Conservation (phyloP, 2,113 vertebrate species). For the Hippocampus abdominalis region DNA sequence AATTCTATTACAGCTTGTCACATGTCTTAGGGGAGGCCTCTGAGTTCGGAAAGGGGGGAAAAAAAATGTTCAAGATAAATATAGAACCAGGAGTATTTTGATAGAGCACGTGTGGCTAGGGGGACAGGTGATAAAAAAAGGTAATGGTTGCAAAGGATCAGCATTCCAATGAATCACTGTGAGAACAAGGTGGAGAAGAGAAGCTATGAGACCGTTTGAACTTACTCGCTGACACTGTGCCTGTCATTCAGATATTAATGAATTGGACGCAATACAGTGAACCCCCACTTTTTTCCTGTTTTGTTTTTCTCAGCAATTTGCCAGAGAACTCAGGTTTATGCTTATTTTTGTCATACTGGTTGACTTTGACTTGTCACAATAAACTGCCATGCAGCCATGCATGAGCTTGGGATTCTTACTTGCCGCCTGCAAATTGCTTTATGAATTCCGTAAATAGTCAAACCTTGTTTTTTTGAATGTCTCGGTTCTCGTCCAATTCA, state of each 20-base stretch:
- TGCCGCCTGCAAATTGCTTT: too few relatives aligned
- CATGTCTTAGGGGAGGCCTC: constrained; percentile 43
- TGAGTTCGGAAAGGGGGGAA: constrained; percentile 12
- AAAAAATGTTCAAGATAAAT: constrained; percentile 42
- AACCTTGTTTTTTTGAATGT: too few relatives aligned
- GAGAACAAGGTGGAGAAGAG: constrained; percentile 23
- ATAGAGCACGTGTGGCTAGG: constrained; percentile 42
- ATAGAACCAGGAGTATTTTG: constrained; percentile 47
- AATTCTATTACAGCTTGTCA: constrained; percentile 65
- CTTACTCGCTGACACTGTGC: constrained; percentile 11
- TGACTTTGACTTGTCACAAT: too few relatives aligned
- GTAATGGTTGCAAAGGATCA: constrained; percentile 55
- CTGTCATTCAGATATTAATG: constrained; percentile 8
- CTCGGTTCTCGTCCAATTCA: too few relatives aligned
- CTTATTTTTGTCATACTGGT: too few relatives aligned
- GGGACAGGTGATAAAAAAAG: constrained; percentile 51
- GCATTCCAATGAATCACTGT: constrained; percentile 60
- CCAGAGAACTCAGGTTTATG: too few relatives aligned
- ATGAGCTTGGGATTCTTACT: too few relatives aligned
- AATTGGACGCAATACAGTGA: constrained; percentile 11
- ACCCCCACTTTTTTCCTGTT: background rate
- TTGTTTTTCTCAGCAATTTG: too few relatives aligned
- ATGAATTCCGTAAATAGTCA: too few relatives aligned
- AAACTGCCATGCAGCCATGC: too few relatives aligned
- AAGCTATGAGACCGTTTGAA: constrained; percentile 35